Evolutionary conservation across 2,113 vertebrate genomes (phyloP).

Genomic region (Alosa alosa): DNA sequence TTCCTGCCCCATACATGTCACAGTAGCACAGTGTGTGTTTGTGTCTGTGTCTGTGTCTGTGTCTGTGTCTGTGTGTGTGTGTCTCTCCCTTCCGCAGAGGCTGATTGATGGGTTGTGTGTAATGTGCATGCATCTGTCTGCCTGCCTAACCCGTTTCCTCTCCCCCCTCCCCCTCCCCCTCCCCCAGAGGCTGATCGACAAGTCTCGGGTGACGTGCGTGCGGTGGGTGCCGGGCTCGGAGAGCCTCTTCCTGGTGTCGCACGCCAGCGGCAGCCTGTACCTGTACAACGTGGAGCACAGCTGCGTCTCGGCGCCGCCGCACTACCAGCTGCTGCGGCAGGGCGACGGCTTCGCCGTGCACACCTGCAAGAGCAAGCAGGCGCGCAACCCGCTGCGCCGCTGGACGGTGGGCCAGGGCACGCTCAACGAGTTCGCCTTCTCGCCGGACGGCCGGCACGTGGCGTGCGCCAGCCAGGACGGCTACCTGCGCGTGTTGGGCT

Average conservation of each 20-base stretch:
- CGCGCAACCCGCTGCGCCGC: conserved; percentile 83
- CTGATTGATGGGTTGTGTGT: neutral
- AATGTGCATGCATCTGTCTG: neutral
- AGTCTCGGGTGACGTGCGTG: conserved; percentile 86
- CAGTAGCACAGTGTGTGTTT: neutral
- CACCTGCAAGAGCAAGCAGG: conserved; percentile 83
- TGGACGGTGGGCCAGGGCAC: conserved; percentile 86
- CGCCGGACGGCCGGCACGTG: conserved; percentile 83
- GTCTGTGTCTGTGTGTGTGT: too few relatives aligned
- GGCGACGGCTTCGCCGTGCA: conserved; percentile 89
- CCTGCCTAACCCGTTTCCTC: neutral
- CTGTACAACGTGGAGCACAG: conserved; percentile 86
- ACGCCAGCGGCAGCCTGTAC: conserved; percentile 90
- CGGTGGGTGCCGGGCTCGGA: conserved; percentile 87
- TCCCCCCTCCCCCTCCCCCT: neutral
- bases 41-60: too few relatives aligned
- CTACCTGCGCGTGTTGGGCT: conserved; percentile 85
- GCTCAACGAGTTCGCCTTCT: conserved; percentile 90
- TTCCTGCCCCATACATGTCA: neutral
- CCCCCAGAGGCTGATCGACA: conserved; percentile 89
- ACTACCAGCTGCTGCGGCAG: conserved; percentile 83
- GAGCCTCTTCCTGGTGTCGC: conserved; percentile 85
- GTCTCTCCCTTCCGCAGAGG: neutral
- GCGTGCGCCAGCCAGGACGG: conserved; percentile 92
- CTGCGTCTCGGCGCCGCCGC: conserved; percentile 73